Evolutionary conservation across 2,888 invertebrate genomes (phyloP).

Genomic region (Eutolmus rufibarbis): DNA sequence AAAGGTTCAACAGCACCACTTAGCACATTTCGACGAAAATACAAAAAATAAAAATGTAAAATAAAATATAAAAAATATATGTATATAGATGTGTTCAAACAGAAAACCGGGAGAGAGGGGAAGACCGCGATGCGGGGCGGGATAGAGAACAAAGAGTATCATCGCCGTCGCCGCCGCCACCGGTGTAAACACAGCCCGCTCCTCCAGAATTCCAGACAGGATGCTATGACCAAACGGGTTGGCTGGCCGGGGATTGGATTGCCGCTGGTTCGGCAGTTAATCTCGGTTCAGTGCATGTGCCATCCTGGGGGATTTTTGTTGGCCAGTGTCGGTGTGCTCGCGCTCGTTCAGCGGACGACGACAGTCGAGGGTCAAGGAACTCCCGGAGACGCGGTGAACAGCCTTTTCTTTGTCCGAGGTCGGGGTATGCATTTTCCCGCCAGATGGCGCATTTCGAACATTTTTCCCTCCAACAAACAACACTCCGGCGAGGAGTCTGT

Average conservation of each 20-base stretch:
- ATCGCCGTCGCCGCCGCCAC: not conserved
- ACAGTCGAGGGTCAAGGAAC: conserved; percentile 8
- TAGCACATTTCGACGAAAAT: conserved; percentile 27
- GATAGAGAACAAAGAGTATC: not conserved
- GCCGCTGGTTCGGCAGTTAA: not conserved
- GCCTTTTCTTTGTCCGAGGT: conserved; percentile 39
- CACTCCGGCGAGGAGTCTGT: not conserved
- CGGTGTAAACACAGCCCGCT: not conserved
- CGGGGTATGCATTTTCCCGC: conserved; percentile 1
- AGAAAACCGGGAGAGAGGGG: not conserved
- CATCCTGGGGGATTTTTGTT: conserved; percentile 7
- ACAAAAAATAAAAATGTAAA: not conserved
- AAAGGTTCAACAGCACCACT: conserved; percentile 30
- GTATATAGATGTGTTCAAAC: not conserved
- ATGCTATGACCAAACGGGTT: conserved; percentile 17
- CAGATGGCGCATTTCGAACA: not conserved
- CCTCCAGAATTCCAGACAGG: conserved; percentile 20
- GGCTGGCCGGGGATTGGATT: not conserved
- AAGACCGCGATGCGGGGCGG: not conserved
- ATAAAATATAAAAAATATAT: not conserved
- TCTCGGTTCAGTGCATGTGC: not conserved
- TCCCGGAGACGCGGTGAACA: conserved; percentile 23
- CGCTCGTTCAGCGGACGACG: not conserved
- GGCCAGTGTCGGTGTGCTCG: not conserved
- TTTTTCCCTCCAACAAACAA: not conserved